Conservation (phyloP, 2,113 vertebrate species). For the Chloropsis hardwickii region DNA sequence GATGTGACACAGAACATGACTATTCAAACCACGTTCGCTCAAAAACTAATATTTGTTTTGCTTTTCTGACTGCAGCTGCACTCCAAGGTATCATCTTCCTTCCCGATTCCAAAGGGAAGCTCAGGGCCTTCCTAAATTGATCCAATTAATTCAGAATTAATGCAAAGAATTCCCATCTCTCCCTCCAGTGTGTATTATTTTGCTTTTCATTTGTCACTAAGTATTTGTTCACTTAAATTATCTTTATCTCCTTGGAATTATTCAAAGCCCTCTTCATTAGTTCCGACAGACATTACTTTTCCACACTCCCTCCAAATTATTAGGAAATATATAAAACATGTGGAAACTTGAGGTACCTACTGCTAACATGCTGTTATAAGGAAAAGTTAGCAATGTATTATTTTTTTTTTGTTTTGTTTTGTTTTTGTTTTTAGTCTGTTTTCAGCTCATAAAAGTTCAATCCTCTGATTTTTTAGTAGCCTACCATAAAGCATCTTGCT, state of each 20-base stretch:
- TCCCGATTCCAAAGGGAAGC: not conserved
- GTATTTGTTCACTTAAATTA: not conserved
- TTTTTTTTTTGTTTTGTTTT: not conserved
- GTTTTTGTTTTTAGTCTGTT: not conserved
- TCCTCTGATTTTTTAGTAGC: not conserved
- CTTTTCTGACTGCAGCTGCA: not conserved
- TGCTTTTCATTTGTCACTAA: not conserved
- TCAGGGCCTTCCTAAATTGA: not conserved
- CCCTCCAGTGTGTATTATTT: not conserved
- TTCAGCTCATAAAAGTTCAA: not conserved
- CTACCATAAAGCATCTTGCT: not conserved
- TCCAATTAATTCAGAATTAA: slow-evolving; percentile 24
- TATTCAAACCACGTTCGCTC: not conserved
- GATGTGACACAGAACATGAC: not conserved
- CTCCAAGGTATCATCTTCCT: not conserved
- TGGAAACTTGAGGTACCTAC: not conserved
- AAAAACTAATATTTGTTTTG: not conserved
- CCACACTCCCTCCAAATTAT: not conserved
- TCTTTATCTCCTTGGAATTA: not conserved
- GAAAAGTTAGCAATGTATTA: not conserved
- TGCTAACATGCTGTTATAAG: not conserved
- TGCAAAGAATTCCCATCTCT: not conserved
- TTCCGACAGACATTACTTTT: not conserved
- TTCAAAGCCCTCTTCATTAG: not conserved
- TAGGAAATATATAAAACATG: not conserved